Evolutionary conservation across 2,888 invertebrate genomes (phyloP).

Genomic region (Calliphora vomitoria): DNA sequence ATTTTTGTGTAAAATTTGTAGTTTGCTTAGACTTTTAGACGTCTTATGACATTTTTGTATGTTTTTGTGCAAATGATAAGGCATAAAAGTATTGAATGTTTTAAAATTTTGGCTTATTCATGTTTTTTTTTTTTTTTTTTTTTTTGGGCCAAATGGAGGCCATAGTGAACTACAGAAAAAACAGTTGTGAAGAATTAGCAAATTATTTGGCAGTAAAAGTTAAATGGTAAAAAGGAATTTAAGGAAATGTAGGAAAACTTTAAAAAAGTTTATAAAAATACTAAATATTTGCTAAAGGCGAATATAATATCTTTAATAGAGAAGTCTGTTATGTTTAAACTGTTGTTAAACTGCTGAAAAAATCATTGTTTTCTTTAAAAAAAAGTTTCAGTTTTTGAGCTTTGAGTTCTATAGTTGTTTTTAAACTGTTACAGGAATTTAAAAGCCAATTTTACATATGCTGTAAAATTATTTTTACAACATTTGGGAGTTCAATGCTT

Average conservation of each 20-base stretch:
- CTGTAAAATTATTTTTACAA: too few species aligned
- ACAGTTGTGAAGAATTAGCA: constrained; percentile 24
- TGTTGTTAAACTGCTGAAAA: too few species aligned
- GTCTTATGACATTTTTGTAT: constrained; percentile 70
- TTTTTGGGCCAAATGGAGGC: constrained; percentile 25
- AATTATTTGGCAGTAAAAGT: not conserved
- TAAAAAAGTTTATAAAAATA: too few species aligned
- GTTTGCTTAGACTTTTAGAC: constrained; percentile 68
- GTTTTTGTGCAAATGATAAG: constrained; percentile 54
- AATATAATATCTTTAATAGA: too few species aligned
- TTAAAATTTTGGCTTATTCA: constrained; percentile 59
- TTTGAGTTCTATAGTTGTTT: too few species aligned
- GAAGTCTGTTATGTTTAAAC: too few species aligned
- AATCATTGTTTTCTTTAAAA: too few species aligned
- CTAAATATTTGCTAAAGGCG: too few species aligned
- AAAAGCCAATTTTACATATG: too few species aligned
- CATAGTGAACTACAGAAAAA: not conserved
- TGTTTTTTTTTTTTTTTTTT: constrained; percentile 56
- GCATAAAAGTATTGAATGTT: constrained; percentile 52
- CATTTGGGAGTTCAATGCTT: too few species aligned
- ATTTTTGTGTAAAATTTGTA: constrained; percentile 11
- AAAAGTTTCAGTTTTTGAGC: too few species aligned
- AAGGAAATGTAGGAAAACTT: not conserved
- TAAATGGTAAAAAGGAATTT: not conserved
- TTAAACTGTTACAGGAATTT: too few species aligned